phyloP scores from a whole-genome alignment of 2,797 vertebrate species.

The Rhinogobio ventralis region DNA sequence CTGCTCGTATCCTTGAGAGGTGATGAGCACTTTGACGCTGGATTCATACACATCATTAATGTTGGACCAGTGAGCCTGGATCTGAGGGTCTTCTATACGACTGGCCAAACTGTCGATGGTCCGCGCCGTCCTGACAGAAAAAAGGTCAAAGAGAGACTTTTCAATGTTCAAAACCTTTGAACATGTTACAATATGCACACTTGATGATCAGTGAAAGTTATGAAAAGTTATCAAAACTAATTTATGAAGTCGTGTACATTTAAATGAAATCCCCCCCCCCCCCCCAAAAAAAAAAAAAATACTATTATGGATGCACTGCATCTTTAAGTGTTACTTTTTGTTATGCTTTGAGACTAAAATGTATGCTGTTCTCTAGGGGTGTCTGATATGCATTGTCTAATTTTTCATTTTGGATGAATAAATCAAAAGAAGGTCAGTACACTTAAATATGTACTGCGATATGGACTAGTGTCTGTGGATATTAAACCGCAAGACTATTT shows the following conservation, averaged over 20 bases:
- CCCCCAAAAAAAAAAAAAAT: not conserved
- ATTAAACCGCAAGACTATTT: no score
- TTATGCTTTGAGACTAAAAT: not conserved
- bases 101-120: constrained; percentile 94
- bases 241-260: not conserved
- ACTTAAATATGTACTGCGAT: no score
- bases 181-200: not conserved
- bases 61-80: constrained; percentile 99
- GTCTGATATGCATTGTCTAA: not conserved
- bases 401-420: not conserved
- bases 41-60: constrained; percentile 98
- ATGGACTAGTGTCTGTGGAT: no score
- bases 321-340: not conserved
- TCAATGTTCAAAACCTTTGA: not conserved
- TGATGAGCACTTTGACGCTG: constrained; percentile 98
- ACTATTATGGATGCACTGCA: not conserved
- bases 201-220: not conserved
- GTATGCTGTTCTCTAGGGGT: not conserved
- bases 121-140: constrained; percentile 74
- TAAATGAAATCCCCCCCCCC: not conserved
- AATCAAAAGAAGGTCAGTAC: no score
- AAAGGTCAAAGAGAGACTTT: not conserved
- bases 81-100: constrained; percentile 96
- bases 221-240: not conserved
- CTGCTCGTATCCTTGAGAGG: constrained; percentile 98